These are phyloP conservation scores for Caiman crocodilus DNA, from an alignment of 2,797 vertebrate species.

Conservation along the genomic window DNA sequence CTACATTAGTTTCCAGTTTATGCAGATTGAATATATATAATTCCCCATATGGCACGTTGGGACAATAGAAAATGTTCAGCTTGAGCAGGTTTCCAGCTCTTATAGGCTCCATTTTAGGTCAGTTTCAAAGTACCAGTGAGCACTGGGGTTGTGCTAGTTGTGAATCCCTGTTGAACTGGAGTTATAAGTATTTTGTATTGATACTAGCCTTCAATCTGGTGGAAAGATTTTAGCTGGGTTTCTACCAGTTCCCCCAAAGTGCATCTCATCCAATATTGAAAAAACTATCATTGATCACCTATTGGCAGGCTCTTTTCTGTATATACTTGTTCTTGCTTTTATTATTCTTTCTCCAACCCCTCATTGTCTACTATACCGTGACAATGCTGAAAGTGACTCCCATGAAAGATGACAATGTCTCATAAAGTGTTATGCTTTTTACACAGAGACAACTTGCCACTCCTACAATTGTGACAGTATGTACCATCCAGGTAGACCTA, in stretches of 20 bases:
- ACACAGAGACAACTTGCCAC: background rate
- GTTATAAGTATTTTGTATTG: background rate
- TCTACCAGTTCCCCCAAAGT: background rate
- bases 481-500: background rate
- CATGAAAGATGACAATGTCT: background rate
- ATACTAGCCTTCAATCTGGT: rapidly evolving
- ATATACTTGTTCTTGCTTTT: background rate
- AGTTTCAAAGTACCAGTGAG: background rate
- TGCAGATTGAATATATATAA: too few species aligned
- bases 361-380: background rate
- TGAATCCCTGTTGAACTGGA: background rate
- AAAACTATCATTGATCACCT: background rate
- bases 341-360: background rate
- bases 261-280: background rate
- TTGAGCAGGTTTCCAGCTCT: too few species aligned
- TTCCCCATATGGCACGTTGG: too few species aligned
- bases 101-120: too few species aligned
- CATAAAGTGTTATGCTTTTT: background rate
- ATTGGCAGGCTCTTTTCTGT: background rate
- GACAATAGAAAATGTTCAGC: too few species aligned
- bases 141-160: background rate
- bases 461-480: background rate
- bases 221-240: background rate
- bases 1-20: too few species aligned
- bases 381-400: background rate